phyloP scores from a whole-genome alignment of 2,888 invertebrate species.

The Limnephilus marmoratus region DNA sequence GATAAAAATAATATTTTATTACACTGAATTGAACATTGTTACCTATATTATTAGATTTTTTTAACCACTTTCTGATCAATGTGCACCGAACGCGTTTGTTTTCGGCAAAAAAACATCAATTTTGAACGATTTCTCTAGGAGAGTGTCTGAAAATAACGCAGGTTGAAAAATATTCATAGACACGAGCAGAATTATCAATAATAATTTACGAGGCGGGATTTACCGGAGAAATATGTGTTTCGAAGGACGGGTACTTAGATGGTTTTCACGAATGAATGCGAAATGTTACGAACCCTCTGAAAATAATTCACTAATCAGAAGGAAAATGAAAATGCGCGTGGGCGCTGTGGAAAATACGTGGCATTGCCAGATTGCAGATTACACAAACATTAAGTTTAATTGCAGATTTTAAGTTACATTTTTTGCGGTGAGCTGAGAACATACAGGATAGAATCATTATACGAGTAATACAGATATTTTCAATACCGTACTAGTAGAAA shows the following conservation, averaged over 20 bases:
- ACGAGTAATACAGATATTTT: neutral
- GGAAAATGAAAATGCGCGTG: neutral
- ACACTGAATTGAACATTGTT: too few species aligned
- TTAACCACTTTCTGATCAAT: too few species aligned
- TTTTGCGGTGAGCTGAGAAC: neutral
- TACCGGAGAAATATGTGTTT: neutral
- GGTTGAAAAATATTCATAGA: neutral
- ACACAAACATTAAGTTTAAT: neutral
- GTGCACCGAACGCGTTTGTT: neutral
- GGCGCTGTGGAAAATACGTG: neutral
- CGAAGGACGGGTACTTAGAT: neutral
- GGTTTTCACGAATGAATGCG: neutral
- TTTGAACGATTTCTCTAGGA: neutral
- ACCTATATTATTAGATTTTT: neutral
- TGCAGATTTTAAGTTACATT: neutral
- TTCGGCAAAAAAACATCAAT: neutral
- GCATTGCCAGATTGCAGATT: neutral
- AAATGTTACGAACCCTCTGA: neutral
- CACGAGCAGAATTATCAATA: neutral
- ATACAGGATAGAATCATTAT: neutral
- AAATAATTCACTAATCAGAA: neutral
- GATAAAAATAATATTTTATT: too few species aligned
- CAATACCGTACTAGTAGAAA: neutral
- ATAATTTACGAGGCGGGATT: neutral
- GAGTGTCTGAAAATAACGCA: neutral